Base-by-base conservation (phyloP, 2,113 vertebrate genomes). In the Epinephelus moara region DNA sequence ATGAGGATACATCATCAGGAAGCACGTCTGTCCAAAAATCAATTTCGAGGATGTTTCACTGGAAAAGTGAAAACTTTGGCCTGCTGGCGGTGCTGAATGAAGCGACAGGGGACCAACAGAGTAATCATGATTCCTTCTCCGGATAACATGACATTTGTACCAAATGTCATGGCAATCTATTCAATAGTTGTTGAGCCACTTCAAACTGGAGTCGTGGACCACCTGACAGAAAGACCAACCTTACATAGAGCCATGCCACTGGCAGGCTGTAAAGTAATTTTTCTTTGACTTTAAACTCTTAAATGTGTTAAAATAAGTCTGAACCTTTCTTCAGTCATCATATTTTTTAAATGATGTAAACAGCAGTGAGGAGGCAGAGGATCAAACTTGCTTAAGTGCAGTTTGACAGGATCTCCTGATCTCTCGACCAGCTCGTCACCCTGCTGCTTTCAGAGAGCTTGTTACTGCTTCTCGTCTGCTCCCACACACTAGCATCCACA, bases 381-480 rank as follows among this genome's bases (percentile, higher is more conserved):
- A 64, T 83, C 30, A 78, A 72, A 71, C 42, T 70, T 27, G 42
- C 45, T 78, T 61, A 23, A 70, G 64, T 66, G 63, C 73, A 62
- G 60, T 75, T 74, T 84, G 85, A 88, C 85, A 83, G 70, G 57
- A 55, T 67, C 63, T 79, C 37, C 53, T 82, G 64, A 83, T 85
- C 77, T 72, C 57, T 67, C 21, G 21, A 57, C 80, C 67, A 42
- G 62, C 70, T 74, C 49, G 25, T 77, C 82, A 57, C 61, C 59
- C 60, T 21, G 66, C 83, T 82, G 80, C 84, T 84, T 67, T 70
- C 74, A 75, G 15, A 25, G 50, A 61, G 83, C 67, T 71, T 53
- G 76, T 75, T 76, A 70, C 70, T 59, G 56, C 68, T 73, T 63
- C 63, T 80, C 63, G 15, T 74, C 81, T 67, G 42, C 68, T 75